Evolutionary conservation across 2,113 vertebrate species (phyloP).

Genomic region (Smithornis capensis): DNA sequence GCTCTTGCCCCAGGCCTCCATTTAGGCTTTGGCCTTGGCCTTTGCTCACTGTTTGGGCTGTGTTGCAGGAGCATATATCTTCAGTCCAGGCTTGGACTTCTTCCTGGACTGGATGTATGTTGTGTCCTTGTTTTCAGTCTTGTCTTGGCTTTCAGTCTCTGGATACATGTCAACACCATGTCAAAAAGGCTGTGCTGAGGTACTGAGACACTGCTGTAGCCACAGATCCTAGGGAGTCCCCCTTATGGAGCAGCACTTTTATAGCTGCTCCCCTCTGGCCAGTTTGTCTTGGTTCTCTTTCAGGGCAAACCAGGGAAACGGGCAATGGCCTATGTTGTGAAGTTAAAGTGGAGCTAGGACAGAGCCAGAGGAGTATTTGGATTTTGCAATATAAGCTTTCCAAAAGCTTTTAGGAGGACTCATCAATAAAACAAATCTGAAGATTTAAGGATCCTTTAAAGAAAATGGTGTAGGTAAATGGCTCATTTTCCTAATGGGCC

Average conservation of each 20-base stretch:
- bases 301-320: neutral
- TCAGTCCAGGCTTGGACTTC: neutral
- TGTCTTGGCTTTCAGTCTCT: neutral
- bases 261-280: neutral
- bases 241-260: neutral
- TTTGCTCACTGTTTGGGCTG: rapidly evolving
- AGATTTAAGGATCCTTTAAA: neutral
- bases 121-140: neutral
- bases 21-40: neutral
- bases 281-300: neutral
- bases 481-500: neutral
- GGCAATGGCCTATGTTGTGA: neutral
- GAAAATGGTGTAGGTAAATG: neutral
- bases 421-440: neutral
- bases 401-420: neutral
- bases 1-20: neutral
- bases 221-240: neutral
- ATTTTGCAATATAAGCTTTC: neutral
- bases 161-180: neutral
- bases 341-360: neutral
- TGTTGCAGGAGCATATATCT: rapidly evolving
- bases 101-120: neutral
- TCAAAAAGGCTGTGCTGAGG: neutral
- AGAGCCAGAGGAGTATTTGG: neutral
- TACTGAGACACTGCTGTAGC: neutral